Evolutionary conservation across 2,888 invertebrate species (phyloP), one percentile per base, ranked within the genome.

Genomic region (Loripinus fragilis): DNA sequence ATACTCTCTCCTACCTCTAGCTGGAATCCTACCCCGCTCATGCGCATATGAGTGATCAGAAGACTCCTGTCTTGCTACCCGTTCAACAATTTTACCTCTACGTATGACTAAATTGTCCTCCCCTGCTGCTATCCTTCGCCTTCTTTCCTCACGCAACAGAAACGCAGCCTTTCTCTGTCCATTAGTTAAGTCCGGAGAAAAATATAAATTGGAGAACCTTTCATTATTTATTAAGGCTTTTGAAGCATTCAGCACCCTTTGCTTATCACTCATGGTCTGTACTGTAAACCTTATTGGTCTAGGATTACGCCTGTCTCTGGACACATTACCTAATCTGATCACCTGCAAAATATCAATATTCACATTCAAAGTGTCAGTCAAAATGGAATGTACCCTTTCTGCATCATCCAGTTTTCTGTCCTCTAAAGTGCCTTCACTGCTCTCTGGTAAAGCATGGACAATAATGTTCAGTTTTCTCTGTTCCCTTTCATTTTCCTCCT

Each of bases 81-180:
- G 60, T 25, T 38, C 17, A 0, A 67, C 50, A 28, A 69, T 74
- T 41, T 66, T 67, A 23, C 42, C 68, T 23, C 28, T 74, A n/a
- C 68, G 25, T 30, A 69, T 69, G 7, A 68, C 42, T 20, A 69
- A 33, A 15, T 64, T 48, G 25, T 23, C 68, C 25, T 69, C 64
- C 20, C 74, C 74, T 64, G 35, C 60, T 20, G 28, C 52, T 17
- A 55, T 55, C 0, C 68, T 7, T 20, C 35, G 28, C 30, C 74
- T 41, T 33, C 38, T 69, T 30, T 69, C 69, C 30, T 65, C 69
- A 25, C 74, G 48, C 25, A 74, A 28, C n/a, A 55, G 25, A 55
- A 60, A 74, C 25, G 74, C 74, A 23, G 17, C 35, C 42, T 55
- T 28, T 17, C 74, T 50, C 42, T 74, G 68, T 8, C 48, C 35